Percentiles rank a stretch among this genome's conserved stretches.
phyloP scores from a whole-genome alignment of 1,140 invertebrate species.

The Drosophila prosaltans region DNA sequence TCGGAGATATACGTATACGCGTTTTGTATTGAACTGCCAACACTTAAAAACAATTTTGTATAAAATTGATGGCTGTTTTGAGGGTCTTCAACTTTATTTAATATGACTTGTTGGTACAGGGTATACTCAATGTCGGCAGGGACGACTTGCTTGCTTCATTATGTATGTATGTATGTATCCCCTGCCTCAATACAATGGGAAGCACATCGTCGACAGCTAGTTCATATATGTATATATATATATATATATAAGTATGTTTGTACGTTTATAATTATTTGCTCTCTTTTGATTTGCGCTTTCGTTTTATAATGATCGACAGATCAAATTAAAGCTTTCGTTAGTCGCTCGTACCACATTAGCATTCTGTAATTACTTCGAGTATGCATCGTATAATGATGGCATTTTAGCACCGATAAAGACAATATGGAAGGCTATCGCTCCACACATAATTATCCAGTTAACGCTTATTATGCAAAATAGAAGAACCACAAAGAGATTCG shows the following conservation, averaged over 20 bases:
- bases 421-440: slow-evolving; percentile 60
- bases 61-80: too few species aligned
- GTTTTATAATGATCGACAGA: slow-evolving; percentile 50
- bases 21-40: too few species aligned
- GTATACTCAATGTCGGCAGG: too few species aligned
- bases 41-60: too few species aligned
- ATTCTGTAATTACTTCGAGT: slow-evolving; percentile 62
- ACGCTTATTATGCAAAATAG: slow-evolving; percentile 73
- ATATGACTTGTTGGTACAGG: too few species aligned
- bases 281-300: slow-evolving; percentile 2
- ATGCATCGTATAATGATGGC: slow-evolving; percentile 64
- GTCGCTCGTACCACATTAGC: neutral
- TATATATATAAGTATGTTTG: too few species aligned
- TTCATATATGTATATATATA: slow-evolving; percentile 29
- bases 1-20: too few species aligned
- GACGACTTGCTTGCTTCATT: neutral
- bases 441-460: slow-evolving; percentile 70
- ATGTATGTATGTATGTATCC: too few species aligned
- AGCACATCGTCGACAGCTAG: slow-evolving; percentile 41
- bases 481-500: neutral
- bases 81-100: too few species aligned
- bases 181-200: neutral
- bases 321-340: slow-evolving; percentile 39
- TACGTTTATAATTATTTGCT: slow-evolving; percentile 9
- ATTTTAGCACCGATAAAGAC: slow-evolving; percentile 70